Percentiles rank a stretch among this genome's conserved stretches.
Conservation (phyloP, 2,113 vertebrate genomes). For the Apus apus region DNA sequence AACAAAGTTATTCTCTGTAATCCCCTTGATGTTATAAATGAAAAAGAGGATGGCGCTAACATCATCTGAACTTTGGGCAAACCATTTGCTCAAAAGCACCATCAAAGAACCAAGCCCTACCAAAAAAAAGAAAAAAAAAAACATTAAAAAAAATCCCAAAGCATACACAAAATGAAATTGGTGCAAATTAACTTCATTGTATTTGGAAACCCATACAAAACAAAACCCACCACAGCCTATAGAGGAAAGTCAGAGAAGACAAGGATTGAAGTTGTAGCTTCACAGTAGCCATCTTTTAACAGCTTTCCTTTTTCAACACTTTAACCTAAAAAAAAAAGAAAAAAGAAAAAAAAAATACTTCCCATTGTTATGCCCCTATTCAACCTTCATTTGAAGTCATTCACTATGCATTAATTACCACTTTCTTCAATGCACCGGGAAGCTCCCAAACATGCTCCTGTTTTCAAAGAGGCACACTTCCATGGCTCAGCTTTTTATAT, state of each 20-base stretch:
- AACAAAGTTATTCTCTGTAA: conserved; percentile 87
- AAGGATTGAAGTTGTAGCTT: conserved; percentile 77
- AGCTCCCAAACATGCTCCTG: conserved; percentile 77
- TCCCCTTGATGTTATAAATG: conserved; percentile 86
- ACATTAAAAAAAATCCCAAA: conserved; percentile 48
- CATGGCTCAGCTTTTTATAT: conserved; percentile 83
- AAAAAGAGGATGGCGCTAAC: conserved; percentile 81
- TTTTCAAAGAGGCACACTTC: conserved; percentile 85
- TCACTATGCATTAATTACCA: conserved; percentile 87
- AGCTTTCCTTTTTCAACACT: conserved; percentile 79
- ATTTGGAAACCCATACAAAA: conserved; percentile 77
- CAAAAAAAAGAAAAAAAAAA: conserved; percentile 60
- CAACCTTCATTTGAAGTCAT: conserved; percentile 83
- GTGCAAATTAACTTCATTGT: conserved; percentile 80
- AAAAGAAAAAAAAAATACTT: conserved; percentile 35
- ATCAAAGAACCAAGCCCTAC: conserved; percentile 78
- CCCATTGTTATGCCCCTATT: conserved; percentile 80
- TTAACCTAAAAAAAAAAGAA: conserved; percentile 71
- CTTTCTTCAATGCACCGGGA: conserved; percentile 76
- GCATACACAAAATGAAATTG: conserved; percentile 80
- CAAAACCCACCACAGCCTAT: conserved; percentile 74
- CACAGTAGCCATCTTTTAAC: conserved; percentile 81
- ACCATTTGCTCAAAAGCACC: conserved; percentile 83
- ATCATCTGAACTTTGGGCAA: conserved; percentile 85
- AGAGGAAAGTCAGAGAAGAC: conserved; percentile 72